These are phyloP conservation scores for Ailuropoda melanoleuca DNA, from an alignment of 2,113 vertebrate species.

Conservation along the genomic window DNA sequence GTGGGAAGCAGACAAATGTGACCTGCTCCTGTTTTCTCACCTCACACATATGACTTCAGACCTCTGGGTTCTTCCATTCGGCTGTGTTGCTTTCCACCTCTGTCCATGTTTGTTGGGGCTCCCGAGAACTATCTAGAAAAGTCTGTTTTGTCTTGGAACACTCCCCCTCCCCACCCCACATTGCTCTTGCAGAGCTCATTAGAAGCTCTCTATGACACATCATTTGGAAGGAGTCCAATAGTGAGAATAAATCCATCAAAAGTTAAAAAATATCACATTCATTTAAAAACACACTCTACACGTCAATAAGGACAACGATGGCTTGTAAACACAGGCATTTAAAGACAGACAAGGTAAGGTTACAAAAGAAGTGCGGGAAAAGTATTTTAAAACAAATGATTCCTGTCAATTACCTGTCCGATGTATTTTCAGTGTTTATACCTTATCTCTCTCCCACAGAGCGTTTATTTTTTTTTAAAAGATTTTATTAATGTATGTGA, in stretches of 20 bases:
- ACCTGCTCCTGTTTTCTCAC: neutral
- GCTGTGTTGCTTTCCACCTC: rapidly evolving
- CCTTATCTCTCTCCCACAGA: neutral
- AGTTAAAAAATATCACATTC: conserved; percentile 18
- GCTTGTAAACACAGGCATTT: conserved; percentile 31
- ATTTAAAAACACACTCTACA: neutral
- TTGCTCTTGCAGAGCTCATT: neutral
- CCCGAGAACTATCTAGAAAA: neutral
- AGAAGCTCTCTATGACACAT: neutral
- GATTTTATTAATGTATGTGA: neutral
- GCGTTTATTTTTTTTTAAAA: neutral
- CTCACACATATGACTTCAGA: neutral
- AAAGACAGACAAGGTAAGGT: conserved; percentile 1
- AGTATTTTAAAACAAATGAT: neutral
- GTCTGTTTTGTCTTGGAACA: neutral
- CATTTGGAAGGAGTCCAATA: conserved; percentile 14
- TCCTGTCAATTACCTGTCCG: neutral
- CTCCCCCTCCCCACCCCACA: neutral
- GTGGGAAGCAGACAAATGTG: neutral
- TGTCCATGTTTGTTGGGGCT: rapidly evolving
- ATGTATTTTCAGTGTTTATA: conserved; percentile 6
- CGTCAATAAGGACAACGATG: neutral
- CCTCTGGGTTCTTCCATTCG: neutral
- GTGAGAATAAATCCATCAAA: conserved; percentile 6
- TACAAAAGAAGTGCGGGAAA: neutral